These are phyloP conservation scores for Oedothorax gibbosus DNA, from an alignment of 1,140 invertebrate species.

Conservation along the genomic window DNA sequence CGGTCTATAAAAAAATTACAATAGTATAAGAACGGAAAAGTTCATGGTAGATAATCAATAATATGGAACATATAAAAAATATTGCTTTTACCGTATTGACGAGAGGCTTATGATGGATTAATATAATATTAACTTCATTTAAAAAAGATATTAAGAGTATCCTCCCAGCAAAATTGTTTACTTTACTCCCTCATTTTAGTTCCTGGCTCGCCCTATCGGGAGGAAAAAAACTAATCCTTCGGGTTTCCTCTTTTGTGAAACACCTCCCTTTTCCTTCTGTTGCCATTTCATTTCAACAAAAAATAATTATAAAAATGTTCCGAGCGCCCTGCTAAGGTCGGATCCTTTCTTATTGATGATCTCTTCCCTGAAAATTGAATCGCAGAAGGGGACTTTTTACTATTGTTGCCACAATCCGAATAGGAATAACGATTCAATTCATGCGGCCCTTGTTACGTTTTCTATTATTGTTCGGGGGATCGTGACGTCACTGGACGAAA, in stretches of 20 bases:
- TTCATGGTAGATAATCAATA: too few species aligned
- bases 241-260: constrained; percentile 18
- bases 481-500: constrained; percentile 20
- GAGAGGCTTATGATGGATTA: too few species aligned
- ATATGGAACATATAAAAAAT: too few species aligned
- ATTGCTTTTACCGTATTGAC: too few species aligned
- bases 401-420: constrained; percentile 9
- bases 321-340: background rate
- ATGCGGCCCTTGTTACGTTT: constrained; percentile 15
- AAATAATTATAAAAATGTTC: background rate
- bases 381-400: constrained; percentile 1
- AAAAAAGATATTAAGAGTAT: too few species aligned
- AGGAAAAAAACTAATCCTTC: constrained; percentile 27
- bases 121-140: too few species aligned
- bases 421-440: constrained; percentile 35
- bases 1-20: too few species aligned
- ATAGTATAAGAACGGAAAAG: too few species aligned
- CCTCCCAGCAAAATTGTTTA: too few species aligned
- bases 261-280: constrained; percentile 19
- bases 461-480: constrained; percentile 13
- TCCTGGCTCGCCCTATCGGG: constrained; percentile 27
- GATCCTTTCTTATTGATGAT: constrained; percentile 43
- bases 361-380: constrained; percentile 9
- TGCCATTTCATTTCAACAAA: constrained; percentile 19
- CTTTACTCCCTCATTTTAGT: constrained; percentile 2